phyloP scores from a whole-genome alignment of 2,888 invertebrate genomes.

The Boloria euphrosyne region DNA sequence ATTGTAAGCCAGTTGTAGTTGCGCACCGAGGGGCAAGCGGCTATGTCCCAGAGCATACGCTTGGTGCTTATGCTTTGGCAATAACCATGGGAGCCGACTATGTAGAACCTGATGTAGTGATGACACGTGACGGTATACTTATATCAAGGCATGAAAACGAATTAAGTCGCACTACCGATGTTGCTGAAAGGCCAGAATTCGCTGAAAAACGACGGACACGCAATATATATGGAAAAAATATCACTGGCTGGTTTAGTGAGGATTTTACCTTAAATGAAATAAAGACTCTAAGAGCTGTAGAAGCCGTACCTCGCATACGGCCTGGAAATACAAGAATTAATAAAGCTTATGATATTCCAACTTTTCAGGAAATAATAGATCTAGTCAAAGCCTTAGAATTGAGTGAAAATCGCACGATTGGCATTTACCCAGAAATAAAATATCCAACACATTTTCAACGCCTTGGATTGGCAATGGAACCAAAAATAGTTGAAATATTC shows the following conservation, averaged over 20 bases:
- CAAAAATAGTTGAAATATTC: constrained; percentile 58
- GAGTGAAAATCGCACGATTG: constrained; percentile 63
- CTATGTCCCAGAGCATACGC: constrained; percentile 73
- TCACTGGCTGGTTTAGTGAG: constrained; percentile 71
- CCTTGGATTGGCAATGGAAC: constrained; percentile 64
- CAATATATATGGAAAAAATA: constrained; percentile 55
- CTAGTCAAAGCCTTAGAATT: constrained; percentile 62
- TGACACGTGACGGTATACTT: constrained; percentile 65
- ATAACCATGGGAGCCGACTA: constrained; percentile 73
- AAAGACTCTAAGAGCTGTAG: constrained; percentile 63
- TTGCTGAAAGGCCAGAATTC: constrained; percentile 60
- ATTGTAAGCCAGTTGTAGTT: constrained; percentile 59
- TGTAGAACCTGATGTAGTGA: constrained; percentile 73
- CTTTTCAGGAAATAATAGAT: constrained; percentile 70
- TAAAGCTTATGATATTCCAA: constrained; percentile 60
- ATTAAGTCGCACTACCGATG: constrained; percentile 63
- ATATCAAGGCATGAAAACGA: constrained; percentile 72
- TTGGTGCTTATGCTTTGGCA: constrained; percentile 70
- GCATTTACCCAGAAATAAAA: constrained; percentile 73
- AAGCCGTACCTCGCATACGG: constrained; percentile 62
- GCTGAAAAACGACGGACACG: constrained; percentile 57
- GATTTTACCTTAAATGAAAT: constrained; percentile 72
- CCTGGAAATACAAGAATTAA: constrained; percentile 70
- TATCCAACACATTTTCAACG: constrained; percentile 63
- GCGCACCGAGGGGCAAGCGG: constrained; percentile 74